Evolutionary conservation across 2,113 vertebrate species (phyloP).

Genomic region (Pygoscelis antarcticus): DNA sequence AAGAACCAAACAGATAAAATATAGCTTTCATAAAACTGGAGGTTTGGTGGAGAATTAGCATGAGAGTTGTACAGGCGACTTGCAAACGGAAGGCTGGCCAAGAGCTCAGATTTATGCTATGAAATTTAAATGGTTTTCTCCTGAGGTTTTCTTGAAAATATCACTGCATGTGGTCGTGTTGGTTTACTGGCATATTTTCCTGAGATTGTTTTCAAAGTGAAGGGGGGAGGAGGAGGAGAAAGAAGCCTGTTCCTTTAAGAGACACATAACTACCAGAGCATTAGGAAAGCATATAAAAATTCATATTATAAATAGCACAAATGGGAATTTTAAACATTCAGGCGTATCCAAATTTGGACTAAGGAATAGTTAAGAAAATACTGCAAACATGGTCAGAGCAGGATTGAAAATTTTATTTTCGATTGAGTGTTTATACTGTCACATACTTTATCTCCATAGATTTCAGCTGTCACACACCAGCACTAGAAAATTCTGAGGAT

Average conservation of each 20-base stretch:
- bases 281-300: slow-evolving; percentile 15
- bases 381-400: background rate
- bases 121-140: slow-evolving; percentile 79
- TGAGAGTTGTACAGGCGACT: slow-evolving; percentile 69
- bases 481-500: slow-evolving; percentile 44
- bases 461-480: slow-evolving; percentile 32
- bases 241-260: slow-evolving; percentile 62
- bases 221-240: background rate
- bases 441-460: slow-evolving; percentile 45
- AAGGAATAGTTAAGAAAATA: slow-evolving; percentile 62
- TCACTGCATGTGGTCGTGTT: slow-evolving; percentile 65
- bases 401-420: background rate
- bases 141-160: slow-evolving; percentile 75
- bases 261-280: slow-evolving; percentile 4
- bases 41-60: slow-evolving; percentile 78
- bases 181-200: slow-evolving; percentile 68
- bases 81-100: slow-evolving; percentile 72
- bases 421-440: slow-evolving; percentile 36
- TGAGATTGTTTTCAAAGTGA: slow-evolving; percentile 61
- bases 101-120: slow-evolving; percentile 77
- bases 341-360: slow-evolving; percentile 43
- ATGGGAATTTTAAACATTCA: slow-evolving; percentile 55
- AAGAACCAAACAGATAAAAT: slow-evolving; percentile 81
- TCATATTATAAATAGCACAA: slow-evolving; percentile 52
- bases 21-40: slow-evolving; percentile 82